Conservation (phyloP, 2,797 vertebrate species). For the Chromobotia macracanthus region DNA sequence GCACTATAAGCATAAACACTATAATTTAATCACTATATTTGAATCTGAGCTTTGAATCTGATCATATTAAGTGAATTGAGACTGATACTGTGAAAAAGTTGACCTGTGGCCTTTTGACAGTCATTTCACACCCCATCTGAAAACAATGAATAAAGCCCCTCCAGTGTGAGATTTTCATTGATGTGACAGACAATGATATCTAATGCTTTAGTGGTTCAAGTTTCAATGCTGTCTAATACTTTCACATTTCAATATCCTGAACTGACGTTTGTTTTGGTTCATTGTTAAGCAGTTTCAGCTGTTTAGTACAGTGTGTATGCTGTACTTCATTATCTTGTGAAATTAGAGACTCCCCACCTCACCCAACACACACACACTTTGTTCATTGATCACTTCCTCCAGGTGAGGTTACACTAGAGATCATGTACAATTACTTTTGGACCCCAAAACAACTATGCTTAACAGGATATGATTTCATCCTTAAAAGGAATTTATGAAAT, state of each 20-base stretch:
- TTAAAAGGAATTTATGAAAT: neutral
- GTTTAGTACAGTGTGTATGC: neutral
- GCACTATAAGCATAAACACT: neutral
- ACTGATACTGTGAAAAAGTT: constrained; percentile 8
- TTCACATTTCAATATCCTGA: neutral
- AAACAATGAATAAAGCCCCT: neutral
- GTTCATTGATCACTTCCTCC: neutral
- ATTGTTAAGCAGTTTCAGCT: constrained; percentile 23
- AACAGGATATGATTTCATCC: too few species aligned
- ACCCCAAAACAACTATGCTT: neutral
- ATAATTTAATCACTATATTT: neutral
- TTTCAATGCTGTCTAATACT: neutral
- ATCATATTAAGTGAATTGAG: neutral
- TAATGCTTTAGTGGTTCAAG: neutral
- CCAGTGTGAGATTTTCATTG: neutral
- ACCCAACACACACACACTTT: neutral
- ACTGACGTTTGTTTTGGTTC: neutral
- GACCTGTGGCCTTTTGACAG: neutral
- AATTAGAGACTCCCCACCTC: constrained; percentile 2
- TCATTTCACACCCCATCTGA: constrained; percentile 7
- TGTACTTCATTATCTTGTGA: constrained; percentile 12
- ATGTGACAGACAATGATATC: neutral
- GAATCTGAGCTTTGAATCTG: neutral
- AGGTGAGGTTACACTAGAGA: neutral
- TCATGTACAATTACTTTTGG: neutral